Percentiles rank a stretch among this genome's conserved stretches.
Conservation (phyloP, 2,888 invertebrate species). For the Brachycybe producta region DNA sequence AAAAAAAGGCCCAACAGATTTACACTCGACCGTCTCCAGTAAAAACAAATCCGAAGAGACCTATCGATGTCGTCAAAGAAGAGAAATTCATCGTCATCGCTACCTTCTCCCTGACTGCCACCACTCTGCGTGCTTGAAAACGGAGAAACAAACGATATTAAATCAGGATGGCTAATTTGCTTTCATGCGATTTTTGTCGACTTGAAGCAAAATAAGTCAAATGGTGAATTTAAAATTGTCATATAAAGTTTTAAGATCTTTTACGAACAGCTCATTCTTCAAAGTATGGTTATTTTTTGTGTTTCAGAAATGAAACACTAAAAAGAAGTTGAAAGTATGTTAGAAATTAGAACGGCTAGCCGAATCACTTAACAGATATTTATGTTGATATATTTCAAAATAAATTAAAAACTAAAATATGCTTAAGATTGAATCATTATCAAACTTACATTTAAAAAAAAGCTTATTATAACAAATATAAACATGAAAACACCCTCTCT, state of each 20-base stretch:
- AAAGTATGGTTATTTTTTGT: too few species aligned
- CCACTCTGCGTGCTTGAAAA: conserved; percentile 3
- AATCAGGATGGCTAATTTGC: not conserved
- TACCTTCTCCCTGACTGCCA: conserved; percentile 39
- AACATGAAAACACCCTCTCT: too few species aligned
- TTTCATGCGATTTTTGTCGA: not conserved
- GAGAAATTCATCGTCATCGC: conserved; percentile 64
- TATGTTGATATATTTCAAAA: too few species aligned
- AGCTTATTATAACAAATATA: too few species aligned
- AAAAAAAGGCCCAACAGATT: not conserved
- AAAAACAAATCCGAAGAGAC: not conserved
- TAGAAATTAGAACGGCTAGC: too few species aligned
- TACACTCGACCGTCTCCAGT: too few species aligned
- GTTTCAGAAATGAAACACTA: too few species aligned
- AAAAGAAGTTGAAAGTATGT: too few species aligned
- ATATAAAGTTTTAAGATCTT: not conserved
- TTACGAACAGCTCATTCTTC: not conserved
- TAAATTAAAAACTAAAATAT: too few species aligned
- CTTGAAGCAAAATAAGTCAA: not conserved
- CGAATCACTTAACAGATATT: too few species aligned
- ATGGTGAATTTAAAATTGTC: not conserved
- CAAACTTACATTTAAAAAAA: too few species aligned
- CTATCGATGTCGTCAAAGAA: conserved; percentile 48
- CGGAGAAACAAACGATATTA: not conserved
- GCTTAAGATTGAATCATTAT: too few species aligned